These are phyloP conservation scores for Phenganax marumi DNA, from an alignment of 92 coral and sea anemone genomes.

Conservation along the genomic window DNA sequence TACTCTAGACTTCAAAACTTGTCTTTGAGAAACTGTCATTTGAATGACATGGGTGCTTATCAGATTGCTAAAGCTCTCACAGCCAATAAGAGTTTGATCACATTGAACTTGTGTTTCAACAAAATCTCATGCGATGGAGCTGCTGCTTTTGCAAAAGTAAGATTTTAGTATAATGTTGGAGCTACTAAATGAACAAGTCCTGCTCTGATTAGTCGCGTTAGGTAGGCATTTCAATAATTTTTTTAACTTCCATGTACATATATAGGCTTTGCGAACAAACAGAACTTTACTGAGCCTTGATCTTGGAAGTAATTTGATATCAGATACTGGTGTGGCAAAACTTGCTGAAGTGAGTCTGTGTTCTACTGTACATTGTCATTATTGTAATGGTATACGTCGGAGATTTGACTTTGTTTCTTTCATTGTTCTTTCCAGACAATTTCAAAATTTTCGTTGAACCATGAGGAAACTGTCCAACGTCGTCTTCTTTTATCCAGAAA, in stretches of 20 bases:
- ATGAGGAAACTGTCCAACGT: slow-evolving; percentile 93
- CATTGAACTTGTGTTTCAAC: slow-evolving; percentile 86
- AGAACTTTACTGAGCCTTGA: slow-evolving; percentile 82
- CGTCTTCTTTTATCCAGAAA: slow-evolving; percentile 88
- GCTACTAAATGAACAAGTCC: neutral
- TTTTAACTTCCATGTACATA: neutral
- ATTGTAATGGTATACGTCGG: neutral
- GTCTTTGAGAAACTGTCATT: slow-evolving; percentile 84
- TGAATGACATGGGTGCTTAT: slow-evolving; percentile 91
- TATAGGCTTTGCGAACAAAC: slow-evolving; percentile 90
- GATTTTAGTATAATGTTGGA: neutral
- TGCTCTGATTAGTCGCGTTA: no score
- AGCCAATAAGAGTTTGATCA: slow-evolving; percentile 72
- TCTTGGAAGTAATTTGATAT: slow-evolving; percentile 88
- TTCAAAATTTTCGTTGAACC: slow-evolving; percentile 85
- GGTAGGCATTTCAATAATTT: neutral
- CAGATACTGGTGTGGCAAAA: slow-evolving; percentile 83
- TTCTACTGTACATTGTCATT: neutral
- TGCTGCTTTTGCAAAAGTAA: slow-evolving; percentile 74
- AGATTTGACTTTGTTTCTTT: neutral
- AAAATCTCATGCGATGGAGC: slow-evolving; percentile 94
- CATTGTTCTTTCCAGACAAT: slow-evolving; percentile 55
- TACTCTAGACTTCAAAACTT: slow-evolving; percentile 77
- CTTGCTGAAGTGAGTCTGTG: slow-evolving; percentile 68
- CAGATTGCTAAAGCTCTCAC: slow-evolving; percentile 84